These are phyloP conservation scores for Caenorhabditis inopinata DNA, from an alignment of 1,140 invertebrate species.

Conservation along the genomic window DNA sequence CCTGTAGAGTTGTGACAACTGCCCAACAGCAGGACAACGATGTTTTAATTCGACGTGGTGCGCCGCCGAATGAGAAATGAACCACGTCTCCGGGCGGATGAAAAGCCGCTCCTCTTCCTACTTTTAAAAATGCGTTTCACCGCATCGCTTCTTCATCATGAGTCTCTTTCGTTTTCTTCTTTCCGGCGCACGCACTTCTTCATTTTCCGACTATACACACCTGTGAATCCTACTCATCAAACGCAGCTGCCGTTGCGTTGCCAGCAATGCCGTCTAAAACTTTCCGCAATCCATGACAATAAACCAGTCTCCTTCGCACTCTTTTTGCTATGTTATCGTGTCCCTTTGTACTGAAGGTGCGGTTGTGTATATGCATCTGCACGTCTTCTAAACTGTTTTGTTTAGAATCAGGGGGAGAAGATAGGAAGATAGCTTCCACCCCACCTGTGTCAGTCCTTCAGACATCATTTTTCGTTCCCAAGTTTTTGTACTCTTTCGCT, in stretches of 20 bases:
- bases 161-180: not conserved
- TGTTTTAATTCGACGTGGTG: too few species aligned
- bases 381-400: constrained; percentile 19
- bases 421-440: not conserved
- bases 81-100: too few species aligned
- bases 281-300: constrained; percentile 5
- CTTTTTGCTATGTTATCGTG: not conserved
- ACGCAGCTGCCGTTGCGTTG: too few species aligned
- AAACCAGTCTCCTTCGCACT: constrained; percentile 21
- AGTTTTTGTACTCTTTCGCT: not conserved
- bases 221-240: too few species aligned
- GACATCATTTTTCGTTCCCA: not conserved
- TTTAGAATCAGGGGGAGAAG: not conserved
- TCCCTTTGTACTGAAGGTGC: not conserved
- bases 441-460: not conserved
- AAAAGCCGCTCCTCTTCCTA: too few species aligned
- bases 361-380: not conserved
- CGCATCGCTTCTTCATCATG: not conserved
- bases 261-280: not conserved
- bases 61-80: too few species aligned
- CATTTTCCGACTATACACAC: constrained; percentile 14
- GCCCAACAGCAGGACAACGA: too few species aligned
- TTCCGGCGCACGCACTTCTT: not conserved
- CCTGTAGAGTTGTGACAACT: too few species aligned
- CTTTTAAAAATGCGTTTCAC: too few species aligned